A percentile compares a stretch with the other conserved stretches of the same genome.
Conservation (phyloP, 30 jellyfish, hydroid and myxozoan genomes). For the Turritopsis dohrnii region DNA sequence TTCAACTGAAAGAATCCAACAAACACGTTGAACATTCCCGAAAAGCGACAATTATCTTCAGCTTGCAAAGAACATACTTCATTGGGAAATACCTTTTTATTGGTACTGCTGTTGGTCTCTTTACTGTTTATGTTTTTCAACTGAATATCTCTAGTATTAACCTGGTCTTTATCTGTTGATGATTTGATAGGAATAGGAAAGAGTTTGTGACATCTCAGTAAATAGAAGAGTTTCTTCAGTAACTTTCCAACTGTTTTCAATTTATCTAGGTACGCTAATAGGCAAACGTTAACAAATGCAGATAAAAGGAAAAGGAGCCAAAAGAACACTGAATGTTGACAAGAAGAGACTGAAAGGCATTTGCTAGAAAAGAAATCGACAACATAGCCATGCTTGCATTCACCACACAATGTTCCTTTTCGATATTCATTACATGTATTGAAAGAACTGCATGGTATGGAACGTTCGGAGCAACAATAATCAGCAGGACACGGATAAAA, state of each 20-base stretch:
- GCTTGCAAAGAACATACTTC: background rate
- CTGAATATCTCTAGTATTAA: background rate
- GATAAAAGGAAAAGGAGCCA: background rate
- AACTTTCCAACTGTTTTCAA: background rate
- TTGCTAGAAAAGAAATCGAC: background rate
- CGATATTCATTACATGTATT: background rate
- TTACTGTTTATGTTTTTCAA: background rate
- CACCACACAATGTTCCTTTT: background rate
- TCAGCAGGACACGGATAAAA: background rate
- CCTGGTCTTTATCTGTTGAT: background rate
- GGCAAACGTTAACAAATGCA: background rate
- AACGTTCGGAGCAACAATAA: background rate
- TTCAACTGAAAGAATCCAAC: background rate
- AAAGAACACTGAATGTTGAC: background rate
- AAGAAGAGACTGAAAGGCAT: background rate
- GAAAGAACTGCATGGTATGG: background rate
- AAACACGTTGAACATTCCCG: background rate
- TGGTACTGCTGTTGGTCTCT: too few relatives aligned
- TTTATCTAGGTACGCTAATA: background rate
- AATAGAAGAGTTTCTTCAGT: background rate
- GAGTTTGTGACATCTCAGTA: too few relatives aligned
- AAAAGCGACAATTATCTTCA: background rate
- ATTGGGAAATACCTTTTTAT: background rate
- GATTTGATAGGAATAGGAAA: background rate
- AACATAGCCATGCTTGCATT: background rate